These are phyloP conservation scores for Odontophorus gujanensis DNA, from an alignment of 2,113 vertebrate species.

Conservation along the genomic window DNA sequence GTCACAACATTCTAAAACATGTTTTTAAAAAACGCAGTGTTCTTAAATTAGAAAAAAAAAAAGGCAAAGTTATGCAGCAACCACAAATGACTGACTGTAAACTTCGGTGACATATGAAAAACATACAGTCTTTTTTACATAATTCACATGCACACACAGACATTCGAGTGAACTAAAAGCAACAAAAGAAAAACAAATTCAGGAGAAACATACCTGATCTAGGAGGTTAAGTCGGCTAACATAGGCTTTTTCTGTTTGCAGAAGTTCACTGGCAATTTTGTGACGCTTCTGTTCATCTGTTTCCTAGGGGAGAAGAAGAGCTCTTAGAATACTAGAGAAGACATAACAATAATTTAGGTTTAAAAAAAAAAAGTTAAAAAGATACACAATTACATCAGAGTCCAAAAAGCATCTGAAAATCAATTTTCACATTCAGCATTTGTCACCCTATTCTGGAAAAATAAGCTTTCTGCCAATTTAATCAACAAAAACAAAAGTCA, in stretches of 20 bases:
- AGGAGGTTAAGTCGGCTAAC: constrained; percentile 91
- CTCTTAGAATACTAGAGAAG: neutral
- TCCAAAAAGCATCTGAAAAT: neutral
- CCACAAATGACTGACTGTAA: neutral
- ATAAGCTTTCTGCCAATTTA: neutral
- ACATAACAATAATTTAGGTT: neutral
- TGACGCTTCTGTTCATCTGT: constrained; percentile 94
- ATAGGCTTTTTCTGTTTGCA: constrained; percentile 95
- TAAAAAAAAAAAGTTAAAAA: neutral
- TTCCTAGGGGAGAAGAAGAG: constrained; percentile 79
- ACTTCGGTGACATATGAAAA: neutral
- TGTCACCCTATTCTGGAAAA: neutral
- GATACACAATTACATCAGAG: neutral
- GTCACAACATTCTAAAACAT: neutral
- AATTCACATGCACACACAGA: neutral
- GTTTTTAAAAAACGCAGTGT: neutral
- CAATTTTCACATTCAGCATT: neutral
- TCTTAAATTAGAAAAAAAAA: neutral
- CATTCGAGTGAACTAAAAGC: neutral
- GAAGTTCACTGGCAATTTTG: constrained; percentile 95
- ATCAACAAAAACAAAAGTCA: neutral
- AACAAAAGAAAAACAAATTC: neutral
- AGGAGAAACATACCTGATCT: constrained; percentile 74
- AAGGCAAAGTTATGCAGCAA: neutral
- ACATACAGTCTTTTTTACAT: neutral